These are phyloP conservation scores for Hyphantria cunea DNA, from an alignment of 1,140 invertebrate genomes.

Conservation along the genomic window DNA sequence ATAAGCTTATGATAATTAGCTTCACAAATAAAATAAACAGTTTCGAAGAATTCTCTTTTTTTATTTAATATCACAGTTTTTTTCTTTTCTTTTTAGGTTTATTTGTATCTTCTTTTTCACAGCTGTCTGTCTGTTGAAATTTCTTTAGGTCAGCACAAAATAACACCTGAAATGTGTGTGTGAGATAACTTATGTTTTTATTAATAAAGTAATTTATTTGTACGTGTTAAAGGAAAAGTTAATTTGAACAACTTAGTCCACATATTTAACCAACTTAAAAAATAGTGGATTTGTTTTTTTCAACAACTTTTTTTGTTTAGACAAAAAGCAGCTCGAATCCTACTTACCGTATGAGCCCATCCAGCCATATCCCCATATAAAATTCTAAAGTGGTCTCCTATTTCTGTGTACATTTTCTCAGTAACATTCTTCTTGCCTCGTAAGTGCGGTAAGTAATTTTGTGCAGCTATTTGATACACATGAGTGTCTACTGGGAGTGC, in stretches of 20 bases:
- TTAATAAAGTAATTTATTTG: neutral
- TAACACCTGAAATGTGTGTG: conserved; percentile 83
- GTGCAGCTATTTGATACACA: conserved; percentile 94
- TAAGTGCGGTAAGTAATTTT: conserved; percentile 92
- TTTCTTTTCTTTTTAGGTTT: conserved; percentile 66
- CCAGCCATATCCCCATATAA: conserved; percentile 95
- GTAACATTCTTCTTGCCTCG: conserved; percentile 90
- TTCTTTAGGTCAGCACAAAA: conserved; percentile 90
- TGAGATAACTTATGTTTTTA: neutral
- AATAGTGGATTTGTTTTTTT: too few species aligned
- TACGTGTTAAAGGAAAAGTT: too few species aligned
- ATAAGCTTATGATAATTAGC: conserved; percentile 10
- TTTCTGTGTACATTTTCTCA: conserved; percentile 91
- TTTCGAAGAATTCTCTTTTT: conserved; percentile 13
- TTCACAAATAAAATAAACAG: conserved; percentile 9
- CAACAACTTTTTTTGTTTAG: too few species aligned
- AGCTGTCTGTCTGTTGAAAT: conserved; percentile 78
- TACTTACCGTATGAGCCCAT: conserved; percentile 96
- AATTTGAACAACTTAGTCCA: too few species aligned
- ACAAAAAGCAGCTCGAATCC: too few species aligned
- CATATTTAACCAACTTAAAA: too few species aligned
- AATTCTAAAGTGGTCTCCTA: conserved; percentile 90
- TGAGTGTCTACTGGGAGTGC: conserved; percentile 98
- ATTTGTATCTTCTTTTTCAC: conserved; percentile 32
- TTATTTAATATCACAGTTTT: conserved; percentile 32